Percentiles rank a stretch among this genome's conserved stretches.
phyloP scores from a whole-genome alignment of 2,888 invertebrate genomes.

The Drosophila demipolita region DNA sequence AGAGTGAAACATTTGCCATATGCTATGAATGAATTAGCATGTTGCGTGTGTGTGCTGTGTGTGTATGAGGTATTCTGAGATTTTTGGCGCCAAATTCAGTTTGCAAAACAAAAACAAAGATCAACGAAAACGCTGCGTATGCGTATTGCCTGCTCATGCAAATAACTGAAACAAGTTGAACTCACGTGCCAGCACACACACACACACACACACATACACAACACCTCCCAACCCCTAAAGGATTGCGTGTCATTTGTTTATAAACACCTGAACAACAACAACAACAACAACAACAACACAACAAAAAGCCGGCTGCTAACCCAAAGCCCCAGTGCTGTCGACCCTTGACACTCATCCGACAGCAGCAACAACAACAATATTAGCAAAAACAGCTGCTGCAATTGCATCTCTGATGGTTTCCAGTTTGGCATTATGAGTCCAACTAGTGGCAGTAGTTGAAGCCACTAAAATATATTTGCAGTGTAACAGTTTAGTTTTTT shows the following conservation, averaged over 20 bases:
- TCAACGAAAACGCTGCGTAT: conserved; percentile 67
- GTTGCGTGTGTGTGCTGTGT: conserved; percentile 32
- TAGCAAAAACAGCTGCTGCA: conserved; percentile 35
- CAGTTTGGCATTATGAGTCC: neutral
- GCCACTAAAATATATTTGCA: conserved; percentile 13
- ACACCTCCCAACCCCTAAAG: conserved; percentile 57
- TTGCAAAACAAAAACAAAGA: conserved; percentile 54
- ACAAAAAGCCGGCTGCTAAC: conserved; percentile 44
- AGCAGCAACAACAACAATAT: conserved; percentile 13
- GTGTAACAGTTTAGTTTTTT: conserved; percentile 5
- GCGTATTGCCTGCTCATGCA: conserved; percentile 70
- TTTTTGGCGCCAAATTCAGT: conserved; percentile 76
- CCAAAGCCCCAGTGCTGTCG: conserved; percentile 61
- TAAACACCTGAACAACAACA: conserved; percentile 71
- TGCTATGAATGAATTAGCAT: conserved; percentile 64
- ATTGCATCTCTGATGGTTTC: conserved; percentile 24
- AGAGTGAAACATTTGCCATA: conserved; percentile 22
- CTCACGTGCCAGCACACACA: conserved; percentile 42
- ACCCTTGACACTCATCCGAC: conserved; percentile 56
- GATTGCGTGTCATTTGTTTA: conserved; percentile 83
- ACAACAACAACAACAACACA: conserved; percentile 30
- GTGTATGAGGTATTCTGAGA: conserved; percentile 44
- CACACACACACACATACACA: conserved; percentile 35
- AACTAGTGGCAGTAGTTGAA: neutral
- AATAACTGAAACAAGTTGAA: conserved; percentile 35